These are phyloP conservation scores for Stichopus chloronotus DNA, from an alignment of 35 echinoderm and acorn worm species.

Conservation along the genomic window DNA sequence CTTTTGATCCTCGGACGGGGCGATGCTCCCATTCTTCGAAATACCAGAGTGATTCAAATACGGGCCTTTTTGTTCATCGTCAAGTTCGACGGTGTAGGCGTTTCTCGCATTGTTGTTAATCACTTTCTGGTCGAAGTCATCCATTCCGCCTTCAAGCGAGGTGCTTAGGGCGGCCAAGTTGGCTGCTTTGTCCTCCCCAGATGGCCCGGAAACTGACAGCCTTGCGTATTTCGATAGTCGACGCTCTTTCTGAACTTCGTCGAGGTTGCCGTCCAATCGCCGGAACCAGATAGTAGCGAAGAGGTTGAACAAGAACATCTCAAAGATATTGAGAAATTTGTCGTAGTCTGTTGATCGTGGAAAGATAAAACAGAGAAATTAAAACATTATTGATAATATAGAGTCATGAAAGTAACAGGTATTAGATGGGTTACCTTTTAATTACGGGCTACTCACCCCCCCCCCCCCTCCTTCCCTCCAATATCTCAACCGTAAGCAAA, in stretches of 20 bases:
- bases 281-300: conserved; percentile 90
- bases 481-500: too few relatives aligned
- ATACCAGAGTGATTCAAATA: background rate
- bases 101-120: conserved; percentile 29
- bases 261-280: conserved; percentile 79
- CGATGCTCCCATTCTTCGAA: conserved; percentile 23
- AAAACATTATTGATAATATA: background rate
- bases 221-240: conserved; percentile 33
- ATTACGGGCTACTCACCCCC: background rate
- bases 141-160: conserved; percentile 35
- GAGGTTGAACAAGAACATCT: conserved; percentile 95
- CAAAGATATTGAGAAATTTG: conserved; percentile 76
- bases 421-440: background rate
- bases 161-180: background rate
- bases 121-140: conserved; percentile 26
- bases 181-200: background rate
- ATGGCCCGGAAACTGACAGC: conserved; percentile 18
- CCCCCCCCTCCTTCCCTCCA: background rate
- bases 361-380: background rate
- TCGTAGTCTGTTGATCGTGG: conserved; percentile 67
- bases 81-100: background rate
- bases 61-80: background rate
- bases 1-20: background rate
- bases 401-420: background rate
- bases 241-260: conserved; percentile 53